Percentiles rank a stretch among this genome's conserved stretches.
phyloP scores from a whole-genome alignment of 2,113 vertebrate genomes.

The Otus sunia region DNA sequence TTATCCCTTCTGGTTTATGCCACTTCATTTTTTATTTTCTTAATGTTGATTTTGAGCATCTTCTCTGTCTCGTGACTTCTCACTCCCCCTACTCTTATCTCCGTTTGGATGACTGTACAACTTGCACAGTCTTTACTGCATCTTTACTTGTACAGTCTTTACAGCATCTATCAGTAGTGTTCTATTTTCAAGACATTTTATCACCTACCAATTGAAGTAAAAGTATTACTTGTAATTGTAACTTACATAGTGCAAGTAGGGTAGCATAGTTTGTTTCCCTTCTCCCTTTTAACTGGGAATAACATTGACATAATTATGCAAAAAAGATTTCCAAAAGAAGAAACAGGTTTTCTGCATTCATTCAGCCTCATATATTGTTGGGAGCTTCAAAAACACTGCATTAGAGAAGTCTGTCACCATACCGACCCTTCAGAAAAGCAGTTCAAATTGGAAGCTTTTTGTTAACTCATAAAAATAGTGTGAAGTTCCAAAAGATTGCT shows the following conservation, averaged over 20 bases:
- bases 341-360: background rate
- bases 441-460: background rate
- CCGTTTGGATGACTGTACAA: background rate
- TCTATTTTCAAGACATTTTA: background rate
- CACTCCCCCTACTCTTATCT: background rate
- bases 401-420: background rate
- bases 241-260: background rate
- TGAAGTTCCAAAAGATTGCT: background rate
- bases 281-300: background rate
- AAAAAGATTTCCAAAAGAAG: background rate
- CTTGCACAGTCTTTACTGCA: background rate
- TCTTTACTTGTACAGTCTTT: background rate
- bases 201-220: background rate
- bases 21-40: background rate
- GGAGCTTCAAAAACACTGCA: background rate
- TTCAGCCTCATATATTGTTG: background rate
- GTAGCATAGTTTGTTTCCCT: background rate
- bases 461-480: background rate
- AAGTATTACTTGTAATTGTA: background rate
- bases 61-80: background rate
- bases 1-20: background rate
- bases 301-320: background rate
- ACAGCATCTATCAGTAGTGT: background rate
- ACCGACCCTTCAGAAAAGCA: background rate
- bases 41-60: background rate